A percentile compares a stretch with the other conserved stretches of the same genome.
These are phyloP conservation scores for Diorhabda sublineata DNA, from an alignment of 1,140 invertebrate species.

Conservation along the genomic window DNA sequence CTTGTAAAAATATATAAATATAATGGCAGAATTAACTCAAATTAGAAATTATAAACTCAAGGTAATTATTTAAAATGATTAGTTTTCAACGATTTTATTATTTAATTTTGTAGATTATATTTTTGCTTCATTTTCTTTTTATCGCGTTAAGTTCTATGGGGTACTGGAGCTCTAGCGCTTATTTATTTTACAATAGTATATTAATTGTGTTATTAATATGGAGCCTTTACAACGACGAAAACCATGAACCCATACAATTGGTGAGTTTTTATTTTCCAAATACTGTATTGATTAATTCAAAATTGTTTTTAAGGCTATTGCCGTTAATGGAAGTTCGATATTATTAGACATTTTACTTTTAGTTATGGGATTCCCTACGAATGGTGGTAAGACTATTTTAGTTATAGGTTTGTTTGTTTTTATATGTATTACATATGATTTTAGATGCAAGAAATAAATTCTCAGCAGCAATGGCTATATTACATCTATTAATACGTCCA, in stretches of 20 bases:
- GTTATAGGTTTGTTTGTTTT: neutral
- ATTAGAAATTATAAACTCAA: constrained; percentile 27
- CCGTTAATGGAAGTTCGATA: constrained; percentile 22
- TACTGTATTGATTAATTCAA: neutral
- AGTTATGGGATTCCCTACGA: constrained; percentile 24
- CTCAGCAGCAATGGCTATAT: constrained; percentile 26
- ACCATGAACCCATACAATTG: constrained; percentile 26
- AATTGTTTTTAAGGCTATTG: constrained; percentile 22
- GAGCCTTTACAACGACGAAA: constrained; percentile 24
- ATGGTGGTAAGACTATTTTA: constrained; percentile 14
- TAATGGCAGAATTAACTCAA: constrained; percentile 15
- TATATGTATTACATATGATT: neutral
- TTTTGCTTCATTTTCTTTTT: constrained; percentile 26
- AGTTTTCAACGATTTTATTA: neutral
- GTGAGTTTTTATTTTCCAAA: constrained; percentile 12
- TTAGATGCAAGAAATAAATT: constrained; percentile 25
- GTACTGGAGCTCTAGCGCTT: constrained; percentile 21
- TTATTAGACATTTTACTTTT: constrained; percentile 26
- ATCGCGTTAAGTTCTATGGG: constrained; percentile 25
- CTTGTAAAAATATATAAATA: constrained; percentile 1
- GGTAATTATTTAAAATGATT: constrained; percentile 17
- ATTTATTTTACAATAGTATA: constrained; percentile 26
- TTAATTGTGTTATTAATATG: constrained; percentile 24
- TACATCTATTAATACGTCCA: constrained; percentile 25
- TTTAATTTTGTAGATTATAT: constrained; percentile 23